Conservation (phyloP, 2,888 invertebrate species). For the Drosophila siamana region DNA sequence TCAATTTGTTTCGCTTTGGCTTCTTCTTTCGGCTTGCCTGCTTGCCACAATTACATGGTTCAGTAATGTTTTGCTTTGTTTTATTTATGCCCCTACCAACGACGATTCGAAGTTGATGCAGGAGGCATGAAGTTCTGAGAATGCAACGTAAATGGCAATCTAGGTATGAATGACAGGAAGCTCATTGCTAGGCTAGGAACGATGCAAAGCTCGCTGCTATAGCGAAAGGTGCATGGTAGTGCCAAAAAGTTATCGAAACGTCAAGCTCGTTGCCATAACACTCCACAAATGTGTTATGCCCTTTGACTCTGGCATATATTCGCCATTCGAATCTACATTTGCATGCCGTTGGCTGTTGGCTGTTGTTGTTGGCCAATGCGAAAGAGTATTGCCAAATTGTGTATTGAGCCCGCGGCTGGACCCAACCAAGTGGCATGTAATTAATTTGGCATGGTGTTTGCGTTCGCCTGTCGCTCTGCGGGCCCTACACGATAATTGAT, state of each 20-base stretch:
- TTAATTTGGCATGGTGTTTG: conserved; percentile 29
- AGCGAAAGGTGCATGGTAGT: not conserved
- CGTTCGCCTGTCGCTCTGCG: conserved; percentile 23
- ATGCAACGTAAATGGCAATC: too few relatives aligned
- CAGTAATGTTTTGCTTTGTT: conserved; percentile 26
- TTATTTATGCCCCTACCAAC: conserved; percentile 34
- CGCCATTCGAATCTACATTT: conserved; percentile 6
- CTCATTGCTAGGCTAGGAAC: too few relatives aligned
- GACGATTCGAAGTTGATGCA: conserved; percentile 10
- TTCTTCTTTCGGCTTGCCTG: conserved; percentile 6
- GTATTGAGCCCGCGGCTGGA: conserved; percentile 1
- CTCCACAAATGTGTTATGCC: not conserved
- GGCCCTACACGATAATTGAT: conserved; percentile 35
- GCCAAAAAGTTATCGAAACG: not conserved
- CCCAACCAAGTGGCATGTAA: conserved; percentile 28
- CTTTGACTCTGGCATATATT: conserved; percentile 5
- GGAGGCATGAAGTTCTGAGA: too few relatives aligned
- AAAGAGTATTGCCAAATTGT: conserved; percentile 15
- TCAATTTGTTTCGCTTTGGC: conserved; percentile 32
- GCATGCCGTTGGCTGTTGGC: not conserved
- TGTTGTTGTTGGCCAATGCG: not conserved
- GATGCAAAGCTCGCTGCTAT: too few relatives aligned
- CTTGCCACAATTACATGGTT: conserved; percentile 22
- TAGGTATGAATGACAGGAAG: too few relatives aligned
- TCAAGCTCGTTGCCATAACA: not conserved